phyloP scores from a whole-genome alignment of 2,888 invertebrate species.

The Heliothis peltigera region DNA sequence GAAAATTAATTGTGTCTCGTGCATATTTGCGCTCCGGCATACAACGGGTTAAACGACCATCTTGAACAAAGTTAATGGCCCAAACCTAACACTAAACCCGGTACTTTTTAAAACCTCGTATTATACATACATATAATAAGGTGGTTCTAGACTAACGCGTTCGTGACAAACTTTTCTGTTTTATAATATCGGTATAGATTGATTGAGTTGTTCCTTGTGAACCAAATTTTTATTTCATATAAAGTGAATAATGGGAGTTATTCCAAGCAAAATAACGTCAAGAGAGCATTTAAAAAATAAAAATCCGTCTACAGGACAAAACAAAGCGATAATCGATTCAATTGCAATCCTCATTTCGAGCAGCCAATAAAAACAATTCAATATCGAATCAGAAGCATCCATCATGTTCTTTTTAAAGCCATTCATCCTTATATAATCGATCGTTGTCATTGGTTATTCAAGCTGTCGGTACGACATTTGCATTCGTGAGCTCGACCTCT shows the following conservation, averaged over 20 bases:
- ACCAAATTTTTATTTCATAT: too few relatives aligned
- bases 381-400: slow-evolving; percentile 54
- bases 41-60: too few relatives aligned
- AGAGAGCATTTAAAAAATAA: not conserved
- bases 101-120: too few relatives aligned
- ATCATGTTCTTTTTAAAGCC: slow-evolving; percentile 59
- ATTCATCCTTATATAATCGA: slow-evolving; percentile 59
- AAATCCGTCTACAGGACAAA: not conserved
- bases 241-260: not conserved
- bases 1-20: too few relatives aligned
- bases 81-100: too few relatives aligned
- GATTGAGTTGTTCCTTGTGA: too few relatives aligned
- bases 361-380: slow-evolving; percentile 55
- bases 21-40: too few relatives aligned
- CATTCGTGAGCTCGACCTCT: slow-evolving; percentile 52
- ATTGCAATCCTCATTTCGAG: slow-evolving; percentile 40
- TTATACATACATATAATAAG: too few relatives aligned
- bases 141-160: too few relatives aligned
- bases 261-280: not conserved
- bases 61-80: too few relatives aligned
- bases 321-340: slow-evolving; percentile 40
- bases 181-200: too few relatives aligned
- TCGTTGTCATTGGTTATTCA: slow-evolving; percentile 63
- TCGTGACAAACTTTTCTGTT: too few relatives aligned
- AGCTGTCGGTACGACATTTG: slow-evolving; percentile 55